Percentiles rank a stretch among this genome's conserved stretches.
Conservation (phyloP, 2,113 vertebrate species). For the Rhabdornis inornatus region DNA sequence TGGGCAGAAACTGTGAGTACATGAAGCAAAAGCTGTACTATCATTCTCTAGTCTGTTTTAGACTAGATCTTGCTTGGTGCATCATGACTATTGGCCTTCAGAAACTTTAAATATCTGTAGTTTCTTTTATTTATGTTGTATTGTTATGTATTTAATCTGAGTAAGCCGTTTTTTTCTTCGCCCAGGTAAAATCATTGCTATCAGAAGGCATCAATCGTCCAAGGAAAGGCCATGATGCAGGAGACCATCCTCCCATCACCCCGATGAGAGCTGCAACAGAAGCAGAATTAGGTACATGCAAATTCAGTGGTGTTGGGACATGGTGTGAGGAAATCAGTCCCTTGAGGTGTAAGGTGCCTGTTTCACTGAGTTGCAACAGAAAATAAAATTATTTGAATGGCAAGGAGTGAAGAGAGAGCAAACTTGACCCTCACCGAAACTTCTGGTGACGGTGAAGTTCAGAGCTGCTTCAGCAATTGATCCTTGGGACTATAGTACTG, state of each 20-base stretch:
- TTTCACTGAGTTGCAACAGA: neutral
- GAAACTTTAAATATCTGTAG: neutral
- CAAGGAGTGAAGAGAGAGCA: neutral
- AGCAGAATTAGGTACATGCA: slow-evolving; percentile 84
- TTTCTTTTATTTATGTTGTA: neutral
- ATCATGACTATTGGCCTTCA: neutral
- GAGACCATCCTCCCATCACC: slow-evolving; percentile 97
- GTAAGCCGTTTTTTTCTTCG: neutral
- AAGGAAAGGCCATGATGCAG: slow-evolving; percentile 89
- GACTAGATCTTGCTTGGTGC: neutral
- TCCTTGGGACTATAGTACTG: neutral
- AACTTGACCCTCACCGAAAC: neutral
- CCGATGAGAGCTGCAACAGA: slow-evolving; percentile 93
- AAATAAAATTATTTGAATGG: neutral
- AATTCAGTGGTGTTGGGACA: neutral
- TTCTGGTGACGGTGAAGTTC: neutral
- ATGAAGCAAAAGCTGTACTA: neutral
- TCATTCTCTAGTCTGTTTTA: neutral
- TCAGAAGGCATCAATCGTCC: slow-evolving; percentile 89
- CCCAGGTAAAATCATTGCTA: slow-evolving; percentile 86
- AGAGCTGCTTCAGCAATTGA: neutral
- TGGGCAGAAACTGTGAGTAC: slow-evolving; percentile 88
- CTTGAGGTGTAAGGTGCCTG: neutral
- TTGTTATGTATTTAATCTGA: neutral
- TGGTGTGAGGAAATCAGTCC: neutral